Evolutionary conservation across 2,888 invertebrate genomes (phyloP).

Genomic region (Endotricha flammealis): DNA sequence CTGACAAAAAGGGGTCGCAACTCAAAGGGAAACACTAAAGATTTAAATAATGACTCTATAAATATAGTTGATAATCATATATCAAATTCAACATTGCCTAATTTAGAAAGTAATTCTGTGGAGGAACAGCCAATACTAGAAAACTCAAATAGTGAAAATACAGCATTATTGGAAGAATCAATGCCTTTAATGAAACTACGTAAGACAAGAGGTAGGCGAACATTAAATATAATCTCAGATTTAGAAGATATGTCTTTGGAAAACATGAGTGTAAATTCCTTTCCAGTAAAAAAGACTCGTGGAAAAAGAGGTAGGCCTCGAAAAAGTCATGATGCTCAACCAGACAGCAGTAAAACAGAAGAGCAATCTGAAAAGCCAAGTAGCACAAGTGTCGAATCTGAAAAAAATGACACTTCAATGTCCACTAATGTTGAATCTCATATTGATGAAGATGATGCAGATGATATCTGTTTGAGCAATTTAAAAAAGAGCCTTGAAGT

Average conservation of each 20-base stretch:
- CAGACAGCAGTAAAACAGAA: not conserved
- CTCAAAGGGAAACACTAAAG: not conserved
- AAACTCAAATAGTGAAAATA: no score
- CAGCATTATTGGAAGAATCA: no score
- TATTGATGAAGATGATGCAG: conserved; percentile 31
- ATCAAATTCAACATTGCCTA: no score
- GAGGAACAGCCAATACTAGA: no score
- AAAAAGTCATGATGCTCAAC: conserved; percentile 13
- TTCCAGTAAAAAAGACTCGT: conserved; percentile 9
- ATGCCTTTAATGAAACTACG: not conserved
- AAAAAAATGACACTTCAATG: conserved; percentile 1
- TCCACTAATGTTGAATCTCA: conserved; percentile 8
- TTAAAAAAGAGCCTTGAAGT: conserved; percentile 31
- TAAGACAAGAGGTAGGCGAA: conserved; percentile 12
- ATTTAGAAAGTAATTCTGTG: no score
- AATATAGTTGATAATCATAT: not conserved
- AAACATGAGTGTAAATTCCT: no score
- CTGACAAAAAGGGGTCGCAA: not conserved
- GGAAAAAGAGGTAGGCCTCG: conserved; percentile 23
- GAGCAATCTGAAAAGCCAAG: conserved; percentile 2
- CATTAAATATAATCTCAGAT: no score
- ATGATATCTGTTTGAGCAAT: conserved; percentile 46
- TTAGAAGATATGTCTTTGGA: no score
- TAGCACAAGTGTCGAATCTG: not conserved
- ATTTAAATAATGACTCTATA: not conserved